Base-by-base conservation (phyloP, 1,140 invertebrate genomes). In the Diprion similis region DNA sequence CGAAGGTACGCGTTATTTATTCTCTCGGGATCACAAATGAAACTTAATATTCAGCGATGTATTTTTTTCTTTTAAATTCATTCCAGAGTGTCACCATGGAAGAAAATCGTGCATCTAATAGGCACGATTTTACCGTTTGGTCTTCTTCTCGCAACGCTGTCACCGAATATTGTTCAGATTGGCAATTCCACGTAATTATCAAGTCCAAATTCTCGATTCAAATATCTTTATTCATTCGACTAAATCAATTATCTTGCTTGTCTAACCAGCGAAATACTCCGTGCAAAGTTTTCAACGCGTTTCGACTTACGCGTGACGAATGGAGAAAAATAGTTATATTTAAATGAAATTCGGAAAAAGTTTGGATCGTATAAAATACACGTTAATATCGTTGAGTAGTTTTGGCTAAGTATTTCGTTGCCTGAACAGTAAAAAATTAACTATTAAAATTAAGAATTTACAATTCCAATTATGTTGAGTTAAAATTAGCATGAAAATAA, bases 61-160 rank as follows among this genome's bases (percentile, higher is more conserved):
- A 59, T 59, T 59, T 13, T n/a, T 18, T 18, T 71, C n/a, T 24
- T 74, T 64, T 19, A 69, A 48, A 71, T 7, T 72, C 51, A 76
- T 80, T 71, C 0, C 70, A 86, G 84, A 48, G 18, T 81, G 13
- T 83, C 83, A 37, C 79, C 84, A 2, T 87, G 85, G 86, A 85
- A 82, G 72, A 88, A 87, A 74, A 84, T 87, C 4, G 71, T 87
- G 13, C 84, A 83, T 64, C 74, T 88, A 46, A 82, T 87, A 70
- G 82, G 86, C 17, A 79, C 87, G 46, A 83, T 88, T 70, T 68
- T 89, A 46, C 88, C 88, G 0, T 74, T 88, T 11, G 87, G 87
- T 37, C 75, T 89, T 64, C 81, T 89, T 19, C 72, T 89, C 1
- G 87, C 87, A 6, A 80, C 87, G 8, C 51, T 89, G 8, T 82